Base-by-base conservation (phyloP, 1,140 invertebrate species). In the Trachymyrmex septentrionalis region DNA sequence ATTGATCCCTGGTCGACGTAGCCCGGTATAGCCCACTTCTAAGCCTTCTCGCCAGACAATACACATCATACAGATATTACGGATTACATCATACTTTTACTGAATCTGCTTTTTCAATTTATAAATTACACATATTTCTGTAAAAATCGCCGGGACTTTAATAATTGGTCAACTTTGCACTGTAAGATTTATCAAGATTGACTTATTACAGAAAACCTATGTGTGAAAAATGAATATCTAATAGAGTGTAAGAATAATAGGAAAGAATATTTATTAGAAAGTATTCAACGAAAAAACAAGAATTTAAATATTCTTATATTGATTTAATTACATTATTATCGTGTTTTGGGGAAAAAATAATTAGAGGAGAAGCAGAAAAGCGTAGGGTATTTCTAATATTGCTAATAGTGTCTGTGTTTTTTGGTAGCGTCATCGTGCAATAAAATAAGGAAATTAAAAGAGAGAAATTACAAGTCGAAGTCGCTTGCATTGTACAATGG, bases 381-480 rank as follows among this genome's bases (percentile, higher is more conserved):
- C 16, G 2, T n/a, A 78, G 30, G 48, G 30, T 50, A 69, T 38
- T 81, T 71, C 4, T 81, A 44, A 71, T 16, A 12, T 2, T 81
- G 19, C 9, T 38, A 14, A 64, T 30, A 57, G 38, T 55, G 34
- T 57, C 14, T 73, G 27, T 87, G 7, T 75, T 85, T 57, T 73
- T 82, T 76, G 12, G n/a, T 24, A 38, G n/a, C 16, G 1, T 69
- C 21, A 53, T 81, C 67, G 34, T 30, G 55, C 55, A 75, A 12
- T 30, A 19, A 81, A 55, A 16, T 12, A 67, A 86, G 27, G 77
- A 75, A 50, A 53, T 3, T 16, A 16, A 9, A 50, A 10, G 53
- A 57, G 5, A 48, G 21, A 61, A 86, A 87, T 89, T 91, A 75
- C 76, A 72, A 91, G 81, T 87, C 80, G 69, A 91, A 91, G 73